phyloP scores from a whole-genome alignment of 92 coral and sea anemone genomes.

The Umimayanthus chanpuru region DNA sequence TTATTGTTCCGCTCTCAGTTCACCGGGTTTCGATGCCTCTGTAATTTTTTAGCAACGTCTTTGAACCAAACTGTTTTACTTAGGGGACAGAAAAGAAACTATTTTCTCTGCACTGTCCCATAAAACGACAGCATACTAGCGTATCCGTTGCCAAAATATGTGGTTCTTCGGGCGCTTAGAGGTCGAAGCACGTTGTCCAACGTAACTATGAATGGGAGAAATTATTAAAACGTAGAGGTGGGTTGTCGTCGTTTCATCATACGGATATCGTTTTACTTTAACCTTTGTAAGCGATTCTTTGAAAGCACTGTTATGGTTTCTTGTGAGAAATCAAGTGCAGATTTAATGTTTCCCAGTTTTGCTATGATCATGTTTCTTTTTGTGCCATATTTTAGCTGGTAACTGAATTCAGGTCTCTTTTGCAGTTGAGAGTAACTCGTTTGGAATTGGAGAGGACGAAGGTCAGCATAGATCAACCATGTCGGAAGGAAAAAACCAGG shows the following conservation, averaged over 20 bases:
- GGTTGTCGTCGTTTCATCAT: not conserved
- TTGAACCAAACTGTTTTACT: slow-evolving; percentile 33
- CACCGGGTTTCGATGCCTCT: slow-evolving; percentile 62
- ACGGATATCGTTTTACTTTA: not conserved
- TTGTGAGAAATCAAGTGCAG: not conserved
- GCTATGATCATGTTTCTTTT: not conserved
- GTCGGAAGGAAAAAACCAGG: slow-evolving; percentile 45
- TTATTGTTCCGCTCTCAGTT: slow-evolving; percentile 71
- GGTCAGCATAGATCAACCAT: slow-evolving; percentile 8
- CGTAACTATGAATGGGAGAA: slow-evolving; percentile 38
- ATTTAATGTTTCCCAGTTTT: not conserved
- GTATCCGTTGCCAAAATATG: slow-evolving; percentile 26
- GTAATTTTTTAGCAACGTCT: slow-evolving; percentile 41
- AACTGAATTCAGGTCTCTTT: not conserved
- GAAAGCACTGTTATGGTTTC: not conserved
- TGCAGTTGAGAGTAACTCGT: slow-evolving; percentile 33
- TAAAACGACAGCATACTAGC: slow-evolving; percentile 16
- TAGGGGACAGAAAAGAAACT: slow-evolving; percentile 18
- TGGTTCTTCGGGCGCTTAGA: slow-evolving; percentile 18
- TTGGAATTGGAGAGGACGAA: slow-evolving; percentile 20
- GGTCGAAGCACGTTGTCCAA: slow-evolving; percentile 26
- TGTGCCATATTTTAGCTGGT: not conserved
- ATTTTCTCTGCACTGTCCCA: not conserved
- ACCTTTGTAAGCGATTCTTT: not conserved
- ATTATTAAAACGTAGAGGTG: slow-evolving; percentile 24